These are phyloP conservation scores for Helicoverpa armigera DNA, from an alignment of 1,140 invertebrate species.

Conservation along the genomic window DNA sequence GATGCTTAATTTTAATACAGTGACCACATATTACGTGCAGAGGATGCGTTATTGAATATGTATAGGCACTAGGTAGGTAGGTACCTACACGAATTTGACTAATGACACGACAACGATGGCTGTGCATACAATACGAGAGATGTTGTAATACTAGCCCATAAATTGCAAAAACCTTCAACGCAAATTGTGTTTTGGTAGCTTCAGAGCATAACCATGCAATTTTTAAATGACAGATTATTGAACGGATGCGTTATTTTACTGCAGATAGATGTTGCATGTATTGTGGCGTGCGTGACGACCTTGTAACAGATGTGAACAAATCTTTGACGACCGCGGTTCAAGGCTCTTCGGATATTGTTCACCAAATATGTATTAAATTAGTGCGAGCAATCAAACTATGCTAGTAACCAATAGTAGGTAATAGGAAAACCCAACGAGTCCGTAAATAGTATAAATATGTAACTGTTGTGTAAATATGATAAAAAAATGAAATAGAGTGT, in stretches of 20 bases:
- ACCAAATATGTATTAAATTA: neutral
- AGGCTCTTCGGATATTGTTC: constrained; percentile 24
- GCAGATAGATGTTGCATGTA: constrained; percentile 30
- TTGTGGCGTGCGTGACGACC: constrained; percentile 44
- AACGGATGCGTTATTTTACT: constrained; percentile 39
- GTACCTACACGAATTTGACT: too few relatives aligned
- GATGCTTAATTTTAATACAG: too few relatives aligned
- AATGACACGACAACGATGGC: neutral
- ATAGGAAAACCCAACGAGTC: too few relatives aligned
- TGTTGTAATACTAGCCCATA: constrained; percentile 1
- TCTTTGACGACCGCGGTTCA: constrained; percentile 43
- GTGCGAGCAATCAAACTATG: too few relatives aligned
- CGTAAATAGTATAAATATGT: too few relatives aligned
- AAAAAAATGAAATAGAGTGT: too few relatives aligned
- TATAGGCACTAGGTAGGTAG: too few relatives aligned
- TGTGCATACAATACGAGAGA: neutral
- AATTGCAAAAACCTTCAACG: constrained; percentile 32
- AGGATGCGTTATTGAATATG: too few relatives aligned
- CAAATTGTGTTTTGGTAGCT: neutral
- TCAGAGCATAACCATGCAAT: neutral
- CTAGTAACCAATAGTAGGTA: too few relatives aligned
- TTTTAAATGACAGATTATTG: constrained; percentile 35
- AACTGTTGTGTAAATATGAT: too few relatives aligned
- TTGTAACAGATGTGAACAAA: constrained; percentile 63
- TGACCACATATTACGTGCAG: too few relatives aligned